Conservation (phyloP, 1,140 invertebrate species). For the Cydia amplana region DNA sequence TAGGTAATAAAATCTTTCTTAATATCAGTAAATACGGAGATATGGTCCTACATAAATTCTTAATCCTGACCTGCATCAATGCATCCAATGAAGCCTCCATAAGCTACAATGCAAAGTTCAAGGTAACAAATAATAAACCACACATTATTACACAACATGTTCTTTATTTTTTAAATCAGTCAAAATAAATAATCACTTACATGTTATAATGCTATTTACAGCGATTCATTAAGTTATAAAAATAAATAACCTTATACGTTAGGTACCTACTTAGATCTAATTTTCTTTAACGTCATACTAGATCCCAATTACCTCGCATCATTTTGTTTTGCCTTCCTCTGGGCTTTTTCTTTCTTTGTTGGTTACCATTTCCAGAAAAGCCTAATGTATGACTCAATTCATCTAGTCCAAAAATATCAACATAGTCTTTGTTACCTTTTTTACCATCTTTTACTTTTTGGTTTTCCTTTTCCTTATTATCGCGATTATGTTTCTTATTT, state of each 20-base stretch:
- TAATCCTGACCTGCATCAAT: too few relatives aligned
- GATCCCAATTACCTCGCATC: slow-evolving; percentile 71
- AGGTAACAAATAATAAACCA: slow-evolving; percentile 17
- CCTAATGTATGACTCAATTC: slow-evolving; percentile 33
- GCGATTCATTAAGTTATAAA: slow-evolving; percentile 61
- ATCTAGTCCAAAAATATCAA: slow-evolving; percentile 53
- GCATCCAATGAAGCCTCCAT: too few relatives aligned
- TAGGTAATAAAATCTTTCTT: too few relatives aligned
- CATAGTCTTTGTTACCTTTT: slow-evolving; percentile 57
- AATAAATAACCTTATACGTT: slow-evolving; percentile 61
- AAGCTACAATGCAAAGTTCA: not conserved
- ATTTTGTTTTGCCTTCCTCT: slow-evolving; percentile 78
- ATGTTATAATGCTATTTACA: slow-evolving; percentile 68
- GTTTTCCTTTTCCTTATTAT: slow-evolving; percentile 50
- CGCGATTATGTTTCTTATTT: slow-evolving; percentile 60
- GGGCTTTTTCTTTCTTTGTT: slow-evolving; percentile 59
- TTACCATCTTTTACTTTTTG: slow-evolving; percentile 51
- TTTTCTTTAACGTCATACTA: slow-evolving; percentile 51
- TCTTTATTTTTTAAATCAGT: slow-evolving; percentile 32
- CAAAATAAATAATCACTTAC: slow-evolving; percentile 51
- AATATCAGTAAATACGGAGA: too few relatives aligned
- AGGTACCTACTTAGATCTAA: slow-evolving; percentile 55
- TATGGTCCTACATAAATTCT: too few relatives aligned
- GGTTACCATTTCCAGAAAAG: slow-evolving; percentile 37
- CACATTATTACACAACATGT: slow-evolving; percentile 34